These are phyloP conservation scores for Drosophila orena DNA, from an alignment of 1,140 invertebrate species.

Conservation along the genomic window DNA sequence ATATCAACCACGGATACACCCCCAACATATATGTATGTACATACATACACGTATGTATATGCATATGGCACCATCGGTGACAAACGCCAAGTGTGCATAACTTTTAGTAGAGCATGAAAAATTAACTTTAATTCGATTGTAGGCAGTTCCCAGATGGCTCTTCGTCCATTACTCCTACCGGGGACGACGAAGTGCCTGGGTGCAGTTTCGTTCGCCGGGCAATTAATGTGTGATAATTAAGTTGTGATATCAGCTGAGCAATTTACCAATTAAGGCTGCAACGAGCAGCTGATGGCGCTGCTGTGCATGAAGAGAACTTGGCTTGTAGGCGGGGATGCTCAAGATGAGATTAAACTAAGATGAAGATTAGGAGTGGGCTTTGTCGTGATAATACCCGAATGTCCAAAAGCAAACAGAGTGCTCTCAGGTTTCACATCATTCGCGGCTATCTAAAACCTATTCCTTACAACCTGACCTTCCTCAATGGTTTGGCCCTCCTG, in stretches of 20 bases:
- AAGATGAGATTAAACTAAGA: not conserved
- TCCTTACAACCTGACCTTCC: conserved; percentile 26
- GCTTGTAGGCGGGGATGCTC: not conserved
- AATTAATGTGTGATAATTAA: conserved; percentile 64
- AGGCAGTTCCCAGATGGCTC: conserved; percentile 32
- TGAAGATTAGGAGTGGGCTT: not conserved
- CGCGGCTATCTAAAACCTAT: not conserved
- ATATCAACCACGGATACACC: conserved; percentile 6
- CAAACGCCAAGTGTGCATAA: conserved; percentile 64
- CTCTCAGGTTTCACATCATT: not conserved
- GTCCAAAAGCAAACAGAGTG: too few relatives aligned
- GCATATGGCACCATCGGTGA: conserved; percentile 12
- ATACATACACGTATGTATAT: too few relatives aligned
- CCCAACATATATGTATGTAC: conserved; percentile 7
- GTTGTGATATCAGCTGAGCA: conserved; percentile 48
- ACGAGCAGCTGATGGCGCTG: conserved; percentile 29
- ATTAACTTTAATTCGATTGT: conserved; percentile 60
- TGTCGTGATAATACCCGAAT: too few relatives aligned
- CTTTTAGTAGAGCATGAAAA: conserved; percentile 69
- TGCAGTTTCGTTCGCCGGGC: conserved; percentile 33
- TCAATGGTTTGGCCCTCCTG: not conserved
- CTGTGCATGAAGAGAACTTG: conserved; percentile 11
- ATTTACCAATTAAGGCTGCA: conserved; percentile 46
- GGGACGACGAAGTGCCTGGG: not conserved
- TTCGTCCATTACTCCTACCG: not conserved